A percentile compares a stretch with the other conserved stretches of the same genome.
Evolutionary conservation across 2,113 vertebrate genomes (phyloP).

Genomic region (Actinemys pallida): DNA sequence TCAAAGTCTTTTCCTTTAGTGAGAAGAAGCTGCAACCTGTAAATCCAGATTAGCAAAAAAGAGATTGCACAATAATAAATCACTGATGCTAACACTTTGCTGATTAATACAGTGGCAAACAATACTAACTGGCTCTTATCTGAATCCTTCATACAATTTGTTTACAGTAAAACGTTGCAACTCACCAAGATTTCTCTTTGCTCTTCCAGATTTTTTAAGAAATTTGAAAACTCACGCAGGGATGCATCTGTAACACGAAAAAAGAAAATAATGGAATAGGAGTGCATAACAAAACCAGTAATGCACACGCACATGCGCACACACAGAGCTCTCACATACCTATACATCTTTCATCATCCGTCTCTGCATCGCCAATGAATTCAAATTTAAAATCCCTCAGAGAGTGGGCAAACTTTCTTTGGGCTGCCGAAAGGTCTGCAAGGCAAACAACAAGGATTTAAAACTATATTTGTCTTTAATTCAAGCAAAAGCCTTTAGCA

Average conservation of each 20-base stretch:
- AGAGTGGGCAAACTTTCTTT: conserved; percentile 95
- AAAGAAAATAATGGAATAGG: neutral
- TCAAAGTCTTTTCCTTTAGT: neutral
- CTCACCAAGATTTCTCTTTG: conserved; percentile 98
- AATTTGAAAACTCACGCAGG: conserved; percentile 93
- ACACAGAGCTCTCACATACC: conserved; percentile 79
- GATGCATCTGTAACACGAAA: conserved; percentile 90
- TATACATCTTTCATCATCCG: conserved; percentile 94
- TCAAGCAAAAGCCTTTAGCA: neutral
- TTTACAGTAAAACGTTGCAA: neutral
- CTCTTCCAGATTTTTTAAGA: conserved; percentile 94
- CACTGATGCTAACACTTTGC: neutral
- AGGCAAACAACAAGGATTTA: conserved; percentile 16
- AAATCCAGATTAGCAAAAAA: neutral
- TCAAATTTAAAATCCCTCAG: conserved; percentile 97
- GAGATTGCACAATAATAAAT: neutral
- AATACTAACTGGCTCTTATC: neutral
- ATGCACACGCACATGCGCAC: neutral
- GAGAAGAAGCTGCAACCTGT: neutral
- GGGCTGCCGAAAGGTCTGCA: conserved; percentile 91
- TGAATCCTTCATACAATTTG: neutral
- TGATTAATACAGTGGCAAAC: neutral
- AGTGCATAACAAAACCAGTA: neutral
- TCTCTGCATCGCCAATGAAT: conserved; percentile 97
- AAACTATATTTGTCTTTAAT: neutral